Evolutionary conservation across 1,140 invertebrate genomes (phyloP), one percentile per base, ranked within the genome.

Genomic region (Microplitis demolitor): DNA sequence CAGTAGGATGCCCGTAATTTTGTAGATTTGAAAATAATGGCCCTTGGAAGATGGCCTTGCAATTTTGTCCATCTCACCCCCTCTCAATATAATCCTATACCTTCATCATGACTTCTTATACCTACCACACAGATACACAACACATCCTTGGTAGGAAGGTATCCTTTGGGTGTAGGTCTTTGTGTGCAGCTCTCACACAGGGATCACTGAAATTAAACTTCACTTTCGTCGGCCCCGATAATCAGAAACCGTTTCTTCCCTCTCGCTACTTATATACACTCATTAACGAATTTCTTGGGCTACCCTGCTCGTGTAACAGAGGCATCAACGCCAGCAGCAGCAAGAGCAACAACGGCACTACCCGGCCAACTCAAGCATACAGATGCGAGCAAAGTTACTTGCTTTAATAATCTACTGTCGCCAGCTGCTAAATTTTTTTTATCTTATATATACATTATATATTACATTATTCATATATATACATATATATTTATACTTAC

Each of bases 11-110:
- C 75, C 80, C 78, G 80, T 83, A 80, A 82, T 83, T 81, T 80
- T 77, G 78, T 83, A 80, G 80, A 83, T 81, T 80, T 77, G 75
- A 78, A 78, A 80, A 79, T 83, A 82, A 83, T 82, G 80, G 82
- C 75, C 77, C 73, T 77, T 71, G 71, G 71, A 74, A 76, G 71
- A 76, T 74, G 69, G 75, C 75, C 75, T 72, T 79, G 79, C 80
- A 79, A 80, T 80, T 77, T 74, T 45, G 24, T 53, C 33, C 31
- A 58, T 24, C 54, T 66, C 39, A 34, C 58, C 11, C 56, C 16
- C 68, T 69, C n/a, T 11, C 60, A 24, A 5, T 66, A 62, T 16
- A 31, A 3, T 9, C n/a, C 24, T 24, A 24, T 24, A 24, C 24
- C 35, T 37, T 69, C 33, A 13, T 58, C 31, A 51, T 16, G 39